Evolutionary conservation across 2,888 invertebrate species (phyloP), one percentile per base, ranked within the genome.

Genomic region (Hydroisotoma schaefferi): DNA sequence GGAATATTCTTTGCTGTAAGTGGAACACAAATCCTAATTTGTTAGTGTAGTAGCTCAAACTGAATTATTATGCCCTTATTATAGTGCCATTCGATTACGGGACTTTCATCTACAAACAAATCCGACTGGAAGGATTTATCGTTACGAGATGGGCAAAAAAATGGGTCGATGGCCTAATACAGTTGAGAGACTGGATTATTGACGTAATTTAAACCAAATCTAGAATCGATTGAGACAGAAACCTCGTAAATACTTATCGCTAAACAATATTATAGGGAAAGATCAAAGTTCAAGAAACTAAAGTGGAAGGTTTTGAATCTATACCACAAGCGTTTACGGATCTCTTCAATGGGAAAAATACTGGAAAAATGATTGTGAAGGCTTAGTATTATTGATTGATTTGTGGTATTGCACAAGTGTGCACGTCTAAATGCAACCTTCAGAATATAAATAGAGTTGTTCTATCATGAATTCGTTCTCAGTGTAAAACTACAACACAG

Each of bases 231-330:
- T n/a, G n/a, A n/a, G n/a, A n/a, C n/a, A n/a, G n/a, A n/a, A n/a
- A n/a, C n/a, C n/a, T n/a, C 15, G 33, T 10, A 6, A 33, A 33
- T 33, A 10, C 33, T 33, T 10, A 33, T 33, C 6, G 15, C 33
- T 33, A 15, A 43, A 15, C 12, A 43, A 43, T 43, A 15, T 43
- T 75, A 6, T 70, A 80, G 78, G 87, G 86, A 29, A 87, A 87
- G 77, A 72, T 89, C 12, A 82, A 83, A 72, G 84, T 84, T 73
- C 79, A 79, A 64, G 88, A 89, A 76, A 86, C 86, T 47, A 75
- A 85, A 1, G 85, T 85, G 1, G 77, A 85, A 61, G 88, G 87
- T 1, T 87, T 88, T 76, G 85, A 87, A 65, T 86, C 86, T 69
- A 84, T 85, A 82, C 84, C 85, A 1, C 79, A 83, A 48, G 86